phyloP scores from a whole-genome alignment of 2,888 invertebrate species.

The Heliconius ismenius region DNA sequence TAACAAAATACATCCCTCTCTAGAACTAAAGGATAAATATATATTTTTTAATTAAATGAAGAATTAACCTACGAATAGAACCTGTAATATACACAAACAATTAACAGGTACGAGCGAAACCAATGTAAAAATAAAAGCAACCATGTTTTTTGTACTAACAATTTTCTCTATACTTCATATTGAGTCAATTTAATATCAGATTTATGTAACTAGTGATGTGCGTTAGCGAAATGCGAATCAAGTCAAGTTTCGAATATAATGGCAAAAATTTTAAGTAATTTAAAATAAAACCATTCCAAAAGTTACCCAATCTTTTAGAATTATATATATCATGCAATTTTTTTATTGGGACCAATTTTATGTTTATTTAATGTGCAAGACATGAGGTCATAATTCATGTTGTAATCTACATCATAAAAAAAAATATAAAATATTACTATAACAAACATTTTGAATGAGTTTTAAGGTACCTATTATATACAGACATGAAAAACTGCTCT shows the following conservation, averaged over 20 bases:
- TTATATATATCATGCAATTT: background rate
- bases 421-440: too few relatives aligned
- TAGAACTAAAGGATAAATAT: conserved; percentile 31
- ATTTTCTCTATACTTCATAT: conserved; percentile 33
- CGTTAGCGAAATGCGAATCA: background rate
- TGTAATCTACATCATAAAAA: too few relatives aligned
- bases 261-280: too few relatives aligned
- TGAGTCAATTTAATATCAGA: conserved; percentile 24
- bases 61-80: conserved; percentile 46
- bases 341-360: background rate
- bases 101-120: conserved; percentile 66
- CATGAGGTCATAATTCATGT: too few relatives aligned
- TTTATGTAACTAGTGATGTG: conserved; percentile 16
- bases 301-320: background rate
- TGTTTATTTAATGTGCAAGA: too few relatives aligned
- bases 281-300: too few relatives aligned
- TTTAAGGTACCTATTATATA: too few relatives aligned
- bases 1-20: conserved; percentile 26
- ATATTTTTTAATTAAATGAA: conserved; percentile 36
- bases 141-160: conserved; percentile 57
- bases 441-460: too few relatives aligned
- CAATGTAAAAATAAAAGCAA: conserved; percentile 58
- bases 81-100: conserved; percentile 60
- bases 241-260: background rate
- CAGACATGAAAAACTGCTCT: too few relatives aligned